Evolutionary conservation across 2,888 invertebrate genomes (phyloP), one percentile per base, ranked within the genome.

Genomic region (Caenorhabditis sp.): DNA sequence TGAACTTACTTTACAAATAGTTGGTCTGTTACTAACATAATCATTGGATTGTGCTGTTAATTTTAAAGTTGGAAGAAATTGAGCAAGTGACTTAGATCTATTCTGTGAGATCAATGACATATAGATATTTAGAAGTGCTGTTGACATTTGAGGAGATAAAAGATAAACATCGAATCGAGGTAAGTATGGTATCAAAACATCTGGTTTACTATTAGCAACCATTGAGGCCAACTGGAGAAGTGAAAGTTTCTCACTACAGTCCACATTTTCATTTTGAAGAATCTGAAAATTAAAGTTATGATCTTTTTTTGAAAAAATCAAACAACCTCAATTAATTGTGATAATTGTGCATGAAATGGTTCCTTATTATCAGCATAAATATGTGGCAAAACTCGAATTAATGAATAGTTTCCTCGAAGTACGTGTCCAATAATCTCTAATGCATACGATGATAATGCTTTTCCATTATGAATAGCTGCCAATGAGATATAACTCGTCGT

Each of bases 361-460:
- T 93, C 93, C 1, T 93, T 93, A 58, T 94, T 93, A 23, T 95
- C 93, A 84, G 93, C 92, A 88, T 95, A 95, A 50, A 95, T 92
- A 89, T 94, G 94, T 0, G 94, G 94, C 75, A 96, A 91, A 50
- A 95, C 94, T 60, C 94, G 91, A 76, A 94, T 93, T 24, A 96
- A 90, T 0, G 93, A 92, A 88, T 93, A 94, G 89, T 95, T 95
- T 62, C 94, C 94, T 85, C 93, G 92, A 88, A 95, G 92, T 73
- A 95, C 93, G 76, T 94, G 94, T 88, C 93, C 93, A 90, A 95
- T 93, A 66, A 95, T 94, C 6, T 93, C 93, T 81, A 94, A 93
- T 62, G 95, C 93, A 88, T 95, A 94, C 14, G 93, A 92, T 81
- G 94, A 93, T 51, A 96, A 90, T 76, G 95, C 89, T 75, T 92